Evolutionary conservation across 2,888 invertebrate genomes (phyloP).

Genomic region (Andrena flavipes): DNA sequence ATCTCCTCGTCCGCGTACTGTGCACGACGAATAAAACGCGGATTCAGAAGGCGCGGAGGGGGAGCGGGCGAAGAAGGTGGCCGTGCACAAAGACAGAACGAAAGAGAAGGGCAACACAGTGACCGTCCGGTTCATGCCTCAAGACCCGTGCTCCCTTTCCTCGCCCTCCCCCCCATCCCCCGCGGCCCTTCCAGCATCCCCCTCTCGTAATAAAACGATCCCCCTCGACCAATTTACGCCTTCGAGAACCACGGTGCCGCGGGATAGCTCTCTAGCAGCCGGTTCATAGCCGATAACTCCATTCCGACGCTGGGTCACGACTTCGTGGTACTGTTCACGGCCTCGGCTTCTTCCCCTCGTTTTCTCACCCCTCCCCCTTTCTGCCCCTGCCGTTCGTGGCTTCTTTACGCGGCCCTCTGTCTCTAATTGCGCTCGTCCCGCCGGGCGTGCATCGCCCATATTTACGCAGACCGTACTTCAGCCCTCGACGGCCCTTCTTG

Average conservation of each 20-base stretch:
- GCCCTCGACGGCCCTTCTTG: slow-evolving; percentile 24
- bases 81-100: slow-evolving; percentile 49
- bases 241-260: slow-evolving; percentile 68
- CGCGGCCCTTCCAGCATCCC: slow-evolving; percentile 23
- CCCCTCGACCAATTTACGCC: slow-evolving; percentile 75
- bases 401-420: slow-evolving; percentile 42
- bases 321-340: slow-evolving; percentile 59
- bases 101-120: slow-evolving; percentile 51
- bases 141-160: slow-evolving; percentile 39
- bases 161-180: not conserved
- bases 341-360: slow-evolving; percentile 46
- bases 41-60: slow-evolving; percentile 14
- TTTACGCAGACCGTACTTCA: slow-evolving; percentile 56
- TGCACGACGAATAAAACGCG: slow-evolving; percentile 60
- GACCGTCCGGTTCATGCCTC: slow-evolving; percentile 55
- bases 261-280: slow-evolving; percentile 70
- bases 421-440: slow-evolving; percentile 69
- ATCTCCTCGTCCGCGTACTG: slow-evolving; percentile 55
- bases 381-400: not conserved
- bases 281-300: slow-evolving; percentile 77
- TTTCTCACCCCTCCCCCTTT: slow-evolving; percentile 11
- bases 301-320: slow-evolving; percentile 75
- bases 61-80: slow-evolving; percentile 9
- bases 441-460: slow-evolving; percentile 59
- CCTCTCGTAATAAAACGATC: slow-evolving; percentile 73